Conservation (phyloP, 2,797 vertebrate genomes). For the Lepilemur septentrionalis region DNA sequence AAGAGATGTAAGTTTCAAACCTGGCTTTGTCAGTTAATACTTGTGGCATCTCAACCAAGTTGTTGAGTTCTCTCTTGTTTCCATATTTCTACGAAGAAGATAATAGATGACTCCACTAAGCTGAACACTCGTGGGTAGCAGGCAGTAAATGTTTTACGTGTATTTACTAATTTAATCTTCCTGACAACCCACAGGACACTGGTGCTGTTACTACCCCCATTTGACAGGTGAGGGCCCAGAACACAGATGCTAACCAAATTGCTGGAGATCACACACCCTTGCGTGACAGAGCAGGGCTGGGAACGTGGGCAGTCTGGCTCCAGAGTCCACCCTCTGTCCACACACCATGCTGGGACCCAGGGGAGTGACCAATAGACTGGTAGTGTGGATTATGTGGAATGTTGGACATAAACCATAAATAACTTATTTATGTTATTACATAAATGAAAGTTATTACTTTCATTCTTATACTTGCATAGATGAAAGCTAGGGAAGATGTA, state of each 20-base stretch:
- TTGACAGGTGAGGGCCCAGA: not conserved
- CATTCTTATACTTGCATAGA: accelerated
- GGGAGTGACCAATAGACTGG: not conserved
- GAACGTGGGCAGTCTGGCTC: not conserved
- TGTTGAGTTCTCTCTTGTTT: not conserved
- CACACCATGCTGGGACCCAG: not conserved
- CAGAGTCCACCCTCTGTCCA: too few relatives aligned
- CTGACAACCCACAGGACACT: accelerated
- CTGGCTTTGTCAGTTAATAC: not conserved
- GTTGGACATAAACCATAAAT: too few relatives aligned
- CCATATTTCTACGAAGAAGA: not conserved
- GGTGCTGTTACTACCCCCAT: accelerated
- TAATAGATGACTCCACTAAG: not conserved
- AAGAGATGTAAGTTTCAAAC: not conserved
- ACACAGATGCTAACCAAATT: accelerated
- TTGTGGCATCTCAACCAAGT: not conserved
- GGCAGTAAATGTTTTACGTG: not conserved
- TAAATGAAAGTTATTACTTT: not conserved
- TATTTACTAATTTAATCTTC: not conserved
- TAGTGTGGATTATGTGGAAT: accelerated
- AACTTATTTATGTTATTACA: too few relatives aligned
- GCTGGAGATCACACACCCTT: not conserved
- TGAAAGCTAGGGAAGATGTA: not conserved
- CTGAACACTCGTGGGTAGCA: not conserved
- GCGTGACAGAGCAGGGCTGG: accelerated